Conservation (phyloP, 2,888 invertebrate species). For the Sinopyrophorus schimmeli region DNA sequence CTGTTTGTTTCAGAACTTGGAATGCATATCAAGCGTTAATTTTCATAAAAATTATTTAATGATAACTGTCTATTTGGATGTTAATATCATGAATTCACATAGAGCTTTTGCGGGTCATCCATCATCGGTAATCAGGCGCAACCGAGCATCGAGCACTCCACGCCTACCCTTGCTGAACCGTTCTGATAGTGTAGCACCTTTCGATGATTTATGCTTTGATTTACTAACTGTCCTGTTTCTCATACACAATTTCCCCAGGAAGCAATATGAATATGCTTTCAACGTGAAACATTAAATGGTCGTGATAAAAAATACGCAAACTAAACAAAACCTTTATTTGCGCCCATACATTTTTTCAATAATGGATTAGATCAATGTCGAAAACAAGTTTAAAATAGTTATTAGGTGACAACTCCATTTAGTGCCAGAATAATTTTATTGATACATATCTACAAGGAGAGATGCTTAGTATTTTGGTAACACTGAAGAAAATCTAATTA, state of each 20-base stretch:
- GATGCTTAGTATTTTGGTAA: too few relatives aligned
- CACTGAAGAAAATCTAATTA: slow-evolving; percentile 28
- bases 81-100: slow-evolving; percentile 36
- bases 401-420: too few relatives aligned
- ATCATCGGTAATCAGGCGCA: slow-evolving; percentile 44
- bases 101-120: slow-evolving; percentile 39
- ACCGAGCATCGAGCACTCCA: slow-evolving; percentile 41
- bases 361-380: too few relatives aligned
- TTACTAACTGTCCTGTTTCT: slow-evolving; percentile 30
- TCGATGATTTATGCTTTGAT: slow-evolving; percentile 33
- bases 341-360: too few relatives aligned
- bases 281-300: slow-evolving; percentile 10
- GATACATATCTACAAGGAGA: too few relatives aligned
- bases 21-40: too few relatives aligned
- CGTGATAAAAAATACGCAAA: too few relatives aligned
- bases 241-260: slow-evolving; percentile 24
- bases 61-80: slow-evolving; percentile 34
- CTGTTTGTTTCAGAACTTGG: too few relatives aligned
- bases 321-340: too few relatives aligned
- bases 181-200: slow-evolving; percentile 41
- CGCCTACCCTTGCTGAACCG: slow-evolving; percentile 42
- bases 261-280: slow-evolving; percentile 24
- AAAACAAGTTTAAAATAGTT: too few relatives aligned
- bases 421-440: too few relatives aligned
- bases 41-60: slow-evolving; percentile 7